Percentiles rank a stretch among this genome's conserved stretches.
Evolutionary conservation across 2,113 vertebrate genomes (phyloP).

Genomic region (Thinocorus orbignyianus): DNA sequence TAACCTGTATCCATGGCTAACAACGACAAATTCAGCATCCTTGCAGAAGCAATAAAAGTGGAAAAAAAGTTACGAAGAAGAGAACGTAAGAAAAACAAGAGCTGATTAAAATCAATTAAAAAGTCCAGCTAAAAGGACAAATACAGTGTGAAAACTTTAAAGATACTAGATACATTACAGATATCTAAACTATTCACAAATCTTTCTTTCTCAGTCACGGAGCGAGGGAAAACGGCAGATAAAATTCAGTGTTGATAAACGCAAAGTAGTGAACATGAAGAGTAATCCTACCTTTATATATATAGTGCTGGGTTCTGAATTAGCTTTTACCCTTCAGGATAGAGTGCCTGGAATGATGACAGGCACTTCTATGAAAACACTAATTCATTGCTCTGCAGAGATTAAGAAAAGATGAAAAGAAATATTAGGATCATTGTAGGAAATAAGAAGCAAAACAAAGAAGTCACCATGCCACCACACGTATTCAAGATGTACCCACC

Average conservation of each 20-base stretch:
- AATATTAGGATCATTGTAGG: slow-evolving; percentile 15
- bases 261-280: background rate
- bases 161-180: background rate
- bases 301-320: slow-evolving; percentile 30
- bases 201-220: background rate
- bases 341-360: background rate
- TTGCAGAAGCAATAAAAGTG: background rate
- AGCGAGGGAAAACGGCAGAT: background rate
- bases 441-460: slow-evolving; percentile 44
- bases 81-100: background rate
- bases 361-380: slow-evolving; percentile 55
- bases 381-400: slow-evolving; percentile 47
- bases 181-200: background rate
- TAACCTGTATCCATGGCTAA: background rate
- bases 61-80: background rate
- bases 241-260: background rate
- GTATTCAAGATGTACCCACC: background rate
- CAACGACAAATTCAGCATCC: background rate
- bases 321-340: slow-evolving; percentile 46
- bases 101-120: background rate
- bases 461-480: background rate
- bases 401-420: slow-evolving; percentile 35
- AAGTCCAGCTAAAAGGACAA: background rate
- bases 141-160: background rate
- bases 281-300: slow-evolving; percentile 26